Percentiles rank a stretch among this genome's conserved stretches.
Conservation (phyloP, 2,113 vertebrate species). For the Otolemur garnettii region DNA sequence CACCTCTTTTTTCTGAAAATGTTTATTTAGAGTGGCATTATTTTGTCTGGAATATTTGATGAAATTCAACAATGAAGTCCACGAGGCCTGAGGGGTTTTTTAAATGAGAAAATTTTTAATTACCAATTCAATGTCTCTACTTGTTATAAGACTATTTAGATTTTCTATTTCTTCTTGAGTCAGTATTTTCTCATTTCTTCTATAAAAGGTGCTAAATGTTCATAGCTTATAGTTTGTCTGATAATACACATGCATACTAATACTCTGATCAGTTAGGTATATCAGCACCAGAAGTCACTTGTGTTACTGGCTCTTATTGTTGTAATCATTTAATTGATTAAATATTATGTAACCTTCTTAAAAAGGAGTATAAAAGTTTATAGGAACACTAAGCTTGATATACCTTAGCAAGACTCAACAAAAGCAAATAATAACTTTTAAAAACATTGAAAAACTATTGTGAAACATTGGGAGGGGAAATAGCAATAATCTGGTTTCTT, state of each 20-base stretch:
- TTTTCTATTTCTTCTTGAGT: not conserved
- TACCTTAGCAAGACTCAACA: not conserved
- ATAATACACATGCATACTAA: not conserved
- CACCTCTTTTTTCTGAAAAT: not conserved
- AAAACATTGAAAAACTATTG: not conserved
- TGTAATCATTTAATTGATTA: not conserved
- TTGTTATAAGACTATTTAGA: not conserved
- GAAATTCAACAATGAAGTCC: not conserved
- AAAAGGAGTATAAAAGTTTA: not conserved
- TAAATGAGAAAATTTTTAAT: not conserved
- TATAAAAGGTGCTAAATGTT: not conserved
- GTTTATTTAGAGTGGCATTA: not conserved
- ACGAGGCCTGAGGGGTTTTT: not conserved
- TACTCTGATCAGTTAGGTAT: not conserved
- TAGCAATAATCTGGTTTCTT: not conserved
- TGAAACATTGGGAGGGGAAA: not conserved
- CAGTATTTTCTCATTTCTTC: not conserved
- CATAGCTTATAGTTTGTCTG: not conserved
- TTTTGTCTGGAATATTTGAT: not conserved
- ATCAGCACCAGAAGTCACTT: not conserved
- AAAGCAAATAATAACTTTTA: not conserved
- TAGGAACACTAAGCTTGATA: not conserved
- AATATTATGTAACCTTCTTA: not conserved
- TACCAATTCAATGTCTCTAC: not conserved
- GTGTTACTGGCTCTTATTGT: not conserved